Base-by-base conservation (phyloP, 1,140 invertebrate species). In the Delia radicum region DNA sequence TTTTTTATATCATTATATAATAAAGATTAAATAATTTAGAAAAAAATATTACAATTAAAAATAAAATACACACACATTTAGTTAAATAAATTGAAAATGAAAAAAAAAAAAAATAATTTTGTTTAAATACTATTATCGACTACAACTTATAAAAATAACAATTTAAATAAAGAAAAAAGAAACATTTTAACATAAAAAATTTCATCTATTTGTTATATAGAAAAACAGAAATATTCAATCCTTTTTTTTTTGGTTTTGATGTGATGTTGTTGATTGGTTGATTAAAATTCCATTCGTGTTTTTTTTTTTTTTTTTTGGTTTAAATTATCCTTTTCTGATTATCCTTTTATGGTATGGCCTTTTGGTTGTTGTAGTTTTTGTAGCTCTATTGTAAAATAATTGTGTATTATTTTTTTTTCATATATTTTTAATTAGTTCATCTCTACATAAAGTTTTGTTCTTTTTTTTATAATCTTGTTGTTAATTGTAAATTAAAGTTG, bases 401-500 rank as follows among this genome's bases (percentile, higher is more conserved):
- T n/a, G 1, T 28, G 18, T 62, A 10, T 63, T 12, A 12, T 26
- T 63, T 21, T 63, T 63, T 6, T 63, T 63, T 21, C 61, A n/a
- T n/a, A n/a, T 63, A 26, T 63, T 63, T 63, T 63, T 63, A 63
- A 63, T 63, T 63, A 63, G 61, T 63, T 28, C 61, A 63, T 26
- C 26, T 62, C 18, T 7, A n/a, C n/a, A n/a, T n/a, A n/a, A n/a
- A n/a, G n/a, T n/a, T n/a, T n/a, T n/a, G n/a, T n/a, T n/a, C n/a
- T n/a, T n/a, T n/a, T n/a, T n/a, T n/a, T n/a, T n/a, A n/a, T n/a
- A n/a, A n/a, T n/a, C n/a, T n/a, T n/a, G n/a, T n/a, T n/a, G n/a
- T n/a, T n/a, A n/a, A n/a, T n/a, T n/a, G n/a, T n/a, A n/a, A n/a
- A n/a, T n/a, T n/a, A n/a, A n/a, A n/a, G n/a, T n/a, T n/a, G n/a